Conservation (phyloP, 2,888 invertebrate species). For the Laspeyria flexula region DNA sequence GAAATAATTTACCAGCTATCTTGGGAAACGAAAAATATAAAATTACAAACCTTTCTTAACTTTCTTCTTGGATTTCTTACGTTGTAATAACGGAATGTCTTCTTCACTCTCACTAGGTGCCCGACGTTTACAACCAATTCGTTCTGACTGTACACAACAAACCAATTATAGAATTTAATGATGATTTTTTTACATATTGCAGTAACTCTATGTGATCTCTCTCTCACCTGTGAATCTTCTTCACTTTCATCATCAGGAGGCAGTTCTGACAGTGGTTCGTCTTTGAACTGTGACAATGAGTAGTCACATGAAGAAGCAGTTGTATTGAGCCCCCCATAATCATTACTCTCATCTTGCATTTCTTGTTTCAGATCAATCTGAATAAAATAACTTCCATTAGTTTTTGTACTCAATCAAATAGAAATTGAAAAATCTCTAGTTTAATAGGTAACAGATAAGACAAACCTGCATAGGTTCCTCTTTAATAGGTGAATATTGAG, state of each 20-base stretch:
- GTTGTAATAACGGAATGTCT: slow-evolving; percentile 89
- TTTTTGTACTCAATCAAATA: too few species aligned
- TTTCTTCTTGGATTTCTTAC: slow-evolving; percentile 89
- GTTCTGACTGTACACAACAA: slow-evolving; percentile 52
- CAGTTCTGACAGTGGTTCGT: slow-evolving; percentile 81
- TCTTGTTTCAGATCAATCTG: slow-evolving; percentile 76
- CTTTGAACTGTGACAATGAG: slow-evolving; percentile 89
- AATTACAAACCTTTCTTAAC: slow-evolving; percentile 81
- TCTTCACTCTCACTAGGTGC: slow-evolving; percentile 88
- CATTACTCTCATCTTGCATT: slow-evolving; percentile 77
- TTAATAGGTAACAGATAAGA: neutral
- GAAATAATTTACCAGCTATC: too few species aligned
- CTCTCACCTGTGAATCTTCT: slow-evolving; percentile 90
- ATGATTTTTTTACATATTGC: neutral
- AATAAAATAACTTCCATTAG: too few species aligned
- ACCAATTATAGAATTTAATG: neutral
- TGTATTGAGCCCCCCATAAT: slow-evolving; percentile 76
- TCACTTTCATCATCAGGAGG: slow-evolving; percentile 87
- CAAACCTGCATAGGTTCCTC: slow-evolving; percentile 76
- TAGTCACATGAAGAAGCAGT: slow-evolving; percentile 90
- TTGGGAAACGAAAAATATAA: slow-evolving; percentile 1
- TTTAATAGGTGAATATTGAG: slow-evolving; percentile 66
- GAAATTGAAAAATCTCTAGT: too few species aligned
- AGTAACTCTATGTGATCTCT: neutral
- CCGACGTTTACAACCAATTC: slow-evolving; percentile 64